Percentiles rank a stretch among this genome's conserved stretches.
Evolutionary conservation across 2,888 invertebrate genomes (phyloP).

Genomic region (Melipona bicolor): DNA sequence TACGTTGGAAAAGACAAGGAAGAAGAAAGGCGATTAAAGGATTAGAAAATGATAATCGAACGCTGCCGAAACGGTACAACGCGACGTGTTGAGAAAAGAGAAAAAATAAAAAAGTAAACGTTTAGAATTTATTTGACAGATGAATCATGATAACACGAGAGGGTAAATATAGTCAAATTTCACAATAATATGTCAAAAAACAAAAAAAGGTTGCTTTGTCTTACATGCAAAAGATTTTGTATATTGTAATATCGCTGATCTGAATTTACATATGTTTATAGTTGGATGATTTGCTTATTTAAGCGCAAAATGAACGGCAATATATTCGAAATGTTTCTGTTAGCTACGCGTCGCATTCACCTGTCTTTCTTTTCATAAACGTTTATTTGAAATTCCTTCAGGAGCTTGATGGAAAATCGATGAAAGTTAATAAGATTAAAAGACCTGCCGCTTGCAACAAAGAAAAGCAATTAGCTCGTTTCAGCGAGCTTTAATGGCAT

Average conservation of each 20-base stretch:
- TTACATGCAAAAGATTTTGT: neutral
- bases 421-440: slow-evolving; percentile 51
- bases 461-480: slow-evolving; percentile 44
- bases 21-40: neutral
- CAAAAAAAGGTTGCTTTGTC: neutral
- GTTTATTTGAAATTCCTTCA: slow-evolving; percentile 20
- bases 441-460: slow-evolving; percentile 20
- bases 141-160: neutral
- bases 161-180: slow-evolving; percentile 13
- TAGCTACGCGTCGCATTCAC: slow-evolving; percentile 6
- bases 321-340: neutral
- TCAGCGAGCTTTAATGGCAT: slow-evolving; percentile 30
- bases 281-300: slow-evolving; percentile 3
- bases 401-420: slow-evolving; percentile 49
- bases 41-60: neutral
- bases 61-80: neutral
- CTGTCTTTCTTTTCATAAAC: slow-evolving; percentile 17
- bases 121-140: slow-evolving; percentile 4
- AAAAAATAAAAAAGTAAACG: neutral
- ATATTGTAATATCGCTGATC: neutral
- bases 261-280: slow-evolving; percentile 10
- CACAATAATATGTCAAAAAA: neutral
- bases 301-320: slow-evolving; percentile 3
- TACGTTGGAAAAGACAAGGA: neutral
- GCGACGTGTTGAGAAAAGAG: neutral